Evolutionary conservation across 2,888 invertebrate genomes (phyloP).

Genomic region (Chironomus riparius): DNA sequence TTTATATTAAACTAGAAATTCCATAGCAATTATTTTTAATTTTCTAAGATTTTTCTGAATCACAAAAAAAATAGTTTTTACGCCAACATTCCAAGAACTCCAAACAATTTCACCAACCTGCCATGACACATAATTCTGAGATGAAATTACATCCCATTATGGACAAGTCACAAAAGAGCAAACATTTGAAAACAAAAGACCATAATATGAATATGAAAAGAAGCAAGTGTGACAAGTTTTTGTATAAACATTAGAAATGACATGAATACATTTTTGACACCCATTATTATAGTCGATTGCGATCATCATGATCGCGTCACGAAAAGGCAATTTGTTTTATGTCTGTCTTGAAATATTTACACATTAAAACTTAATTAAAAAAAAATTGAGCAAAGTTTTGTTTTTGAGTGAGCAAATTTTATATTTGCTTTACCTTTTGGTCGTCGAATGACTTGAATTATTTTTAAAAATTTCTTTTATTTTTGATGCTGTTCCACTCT

Average conservation of each 20-base stretch:
- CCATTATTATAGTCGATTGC: background rate
- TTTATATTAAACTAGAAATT: too few relatives aligned
- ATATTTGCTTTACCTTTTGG: too few relatives aligned
- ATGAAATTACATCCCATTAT: too few relatives aligned
- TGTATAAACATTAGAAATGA: background rate
- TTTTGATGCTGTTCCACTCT: background rate
- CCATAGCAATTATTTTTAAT: too few relatives aligned
- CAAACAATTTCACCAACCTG: too few relatives aligned
- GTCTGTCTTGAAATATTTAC: background rate
- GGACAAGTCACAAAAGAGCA: too few relatives aligned
- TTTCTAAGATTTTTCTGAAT: too few relatives aligned
- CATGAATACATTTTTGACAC: background rate
- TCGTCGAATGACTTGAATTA: background rate
- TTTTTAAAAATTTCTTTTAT: background rate
- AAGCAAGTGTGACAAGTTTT: background rate
- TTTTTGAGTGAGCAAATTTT: background rate
- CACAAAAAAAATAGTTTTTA: too few relatives aligned
- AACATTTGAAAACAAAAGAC: too few relatives aligned
- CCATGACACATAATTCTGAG: too few relatives aligned
- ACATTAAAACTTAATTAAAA: background rate
- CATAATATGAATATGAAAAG: background rate
- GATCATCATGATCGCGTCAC: background rate
- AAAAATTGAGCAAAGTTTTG: background rate
- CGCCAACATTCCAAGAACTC: too few relatives aligned
- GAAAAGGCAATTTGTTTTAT: background rate